Evolutionary conservation across 2,888 invertebrate genomes (phyloP), one percentile per base, ranked within the genome.

Genomic region (Orgyia antiqua): DNA sequence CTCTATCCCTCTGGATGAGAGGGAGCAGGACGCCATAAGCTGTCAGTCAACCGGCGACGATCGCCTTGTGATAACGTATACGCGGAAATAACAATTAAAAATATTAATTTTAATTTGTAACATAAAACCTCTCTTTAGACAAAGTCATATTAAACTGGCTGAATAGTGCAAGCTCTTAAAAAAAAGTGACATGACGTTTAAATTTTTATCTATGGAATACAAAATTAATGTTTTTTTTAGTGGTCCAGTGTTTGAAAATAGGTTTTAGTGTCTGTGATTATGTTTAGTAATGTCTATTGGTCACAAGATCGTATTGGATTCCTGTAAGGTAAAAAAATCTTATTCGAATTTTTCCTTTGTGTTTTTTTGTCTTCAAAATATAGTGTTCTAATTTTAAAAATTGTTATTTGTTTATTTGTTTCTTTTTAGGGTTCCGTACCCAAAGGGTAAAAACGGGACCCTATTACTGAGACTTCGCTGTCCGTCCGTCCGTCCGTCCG

Each of bases 21-120:
- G 58, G 60, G 65, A 60, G 63, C 58, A 63, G 58, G 63, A 48
- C 53, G 47, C 43, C 44, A 34, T 44, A 41, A 45, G 40, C 55
- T 61, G 68, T 60, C 72, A 82, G 80, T 79, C 70, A 70, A 53
- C 48, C 62, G 39, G 45, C 45, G 55, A 46, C 62, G 60, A 54
- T 54, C 65, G 72, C 47, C 45, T 45, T 40, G 68, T 39, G 44
- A 58, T 57, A 67, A 64, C 71, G 72, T 58, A 36, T 29, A 46
- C 33, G 42, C 37, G 29, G 24, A 37, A 15, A 33, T 27, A 26
- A 36, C 20, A 38, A 38, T 36, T 26, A 33, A 36, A 33, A 33
- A 34, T 39, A 13, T 36, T 36, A 33, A 34, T 27, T 26, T 8
- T 20, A 20, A 3, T 13, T 33, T 26, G 38, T 29, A 33, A 27